A percentile compares a stretch with the other conserved stretches of the same genome.
Evolutionary conservation across 2,888 invertebrate species (phyloP).

Genomic region (Patella depressa): DNA sequence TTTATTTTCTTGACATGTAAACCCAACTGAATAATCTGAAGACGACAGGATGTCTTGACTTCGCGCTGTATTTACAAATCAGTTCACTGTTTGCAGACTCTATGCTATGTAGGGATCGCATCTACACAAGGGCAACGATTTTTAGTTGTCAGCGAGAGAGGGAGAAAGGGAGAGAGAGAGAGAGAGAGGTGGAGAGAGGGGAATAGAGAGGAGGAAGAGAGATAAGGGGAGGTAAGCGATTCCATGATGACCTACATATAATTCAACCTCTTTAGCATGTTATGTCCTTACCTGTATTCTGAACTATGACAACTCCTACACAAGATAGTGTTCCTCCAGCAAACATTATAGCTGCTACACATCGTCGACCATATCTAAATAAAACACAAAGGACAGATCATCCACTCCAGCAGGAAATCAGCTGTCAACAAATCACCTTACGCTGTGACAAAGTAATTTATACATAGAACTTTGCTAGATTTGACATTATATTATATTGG

Average conservation of each 20-base stretch:
- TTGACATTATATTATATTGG: no score
- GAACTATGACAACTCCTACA: not conserved
- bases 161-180: slow-evolving; percentile 1
- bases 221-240: not conserved
- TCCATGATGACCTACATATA: no score
- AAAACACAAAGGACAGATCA: not conserved
- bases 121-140: not conserved
- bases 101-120: not conserved
- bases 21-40: no score
- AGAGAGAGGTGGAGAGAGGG: not conserved
- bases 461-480: no score
- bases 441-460: no score
- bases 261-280: no score
- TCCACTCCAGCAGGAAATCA: no score
- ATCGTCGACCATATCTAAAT: not conserved
- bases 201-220: not conserved
- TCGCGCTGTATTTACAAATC: no score
- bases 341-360: not conserved
- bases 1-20: no score
- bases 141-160: not conserved
- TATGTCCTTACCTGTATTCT: not conserved
- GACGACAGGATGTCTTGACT: no score
- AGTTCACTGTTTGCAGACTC: no score
- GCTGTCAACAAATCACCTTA: no score
- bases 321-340: not conserved